Evolutionary conservation across 1,140 invertebrate genomes (phyloP), one percentile per base, ranked within the genome.

Genomic region (Caenorhabditis brenneri): DNA sequence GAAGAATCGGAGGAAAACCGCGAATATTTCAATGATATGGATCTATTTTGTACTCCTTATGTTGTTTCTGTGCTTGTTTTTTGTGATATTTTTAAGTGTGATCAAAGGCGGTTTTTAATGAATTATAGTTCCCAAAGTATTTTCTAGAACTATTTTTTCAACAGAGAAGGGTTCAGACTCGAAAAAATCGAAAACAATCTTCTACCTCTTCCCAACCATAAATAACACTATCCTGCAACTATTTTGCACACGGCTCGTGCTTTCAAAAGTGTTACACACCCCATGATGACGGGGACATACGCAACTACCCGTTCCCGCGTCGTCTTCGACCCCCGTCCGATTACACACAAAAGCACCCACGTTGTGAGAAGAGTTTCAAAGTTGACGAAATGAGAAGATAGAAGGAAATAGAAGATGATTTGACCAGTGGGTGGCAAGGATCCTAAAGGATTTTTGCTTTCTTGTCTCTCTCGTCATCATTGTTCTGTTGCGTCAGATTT

Each of bases 371-470:
- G 29, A 65, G 60, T 65, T 74, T 74, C 19, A 16, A 74, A 74
- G 36, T 4, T 10, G 22, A 27, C 12, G 24, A 74, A 24, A 4
- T 5, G 58, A 65, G 36, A 16, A 65, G 15, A 36, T 33, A 10
- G 58, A 74, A 46, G n/a, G 65, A 74, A 74, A 31, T 12, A 42
- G 65, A 42, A 33, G 65, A 42, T 74, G 65, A 42, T 74, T 74
- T 74, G 65, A 74, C 65, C 65, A 74, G 65, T 74, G 65, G 65
- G 65, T 74, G 36, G 65, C 36, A 24, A 55, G 22, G 65, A 74
- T 74, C 65, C 16, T 74, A 36, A 10, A 46, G 4, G n/a, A 42
- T 12, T 74, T 24, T 10, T 31, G 3, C 10, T 24, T 39, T 16
- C n/a, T 31, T 39, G 10, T 42, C n/a, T 31, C 4, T 39, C 22